Conservation (phyloP, 2,888 invertebrate species). For the Noctua pronuba region DNA sequence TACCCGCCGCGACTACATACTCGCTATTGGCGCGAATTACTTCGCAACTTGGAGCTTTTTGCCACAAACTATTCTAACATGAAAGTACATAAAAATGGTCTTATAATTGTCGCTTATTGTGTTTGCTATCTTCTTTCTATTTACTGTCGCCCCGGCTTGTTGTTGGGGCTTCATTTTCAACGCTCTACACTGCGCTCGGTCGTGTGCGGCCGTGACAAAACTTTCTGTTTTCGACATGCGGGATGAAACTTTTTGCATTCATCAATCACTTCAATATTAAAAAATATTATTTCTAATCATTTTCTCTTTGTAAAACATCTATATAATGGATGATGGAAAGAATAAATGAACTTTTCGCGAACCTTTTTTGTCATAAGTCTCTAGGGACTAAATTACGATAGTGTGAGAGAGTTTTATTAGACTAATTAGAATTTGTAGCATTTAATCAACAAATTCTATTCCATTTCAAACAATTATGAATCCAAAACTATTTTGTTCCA, state of each 20-base stretch:
- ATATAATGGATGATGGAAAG: neutral
- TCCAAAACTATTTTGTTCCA: neutral
- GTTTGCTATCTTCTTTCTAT: conserved; percentile 27
- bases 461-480: neutral
- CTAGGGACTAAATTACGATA: neutral
- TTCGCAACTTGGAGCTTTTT: conserved; percentile 65
- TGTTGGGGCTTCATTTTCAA: neutral
- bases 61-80: conserved; percentile 59
- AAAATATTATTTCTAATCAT: conserved; percentile 2
- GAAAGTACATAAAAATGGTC: conserved; percentile 40
- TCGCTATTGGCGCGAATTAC: conserved; percentile 69
- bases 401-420: neutral
- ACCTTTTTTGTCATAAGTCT: neutral
- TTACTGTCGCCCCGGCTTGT: neutral
- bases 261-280: conserved; percentile 1
- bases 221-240: neutral
- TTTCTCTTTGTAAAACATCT: neutral
- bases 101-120: conserved; percentile 45
- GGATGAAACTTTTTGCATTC: conserved; percentile 17
- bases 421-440: neutral
- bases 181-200: neutral
- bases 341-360: neutral
- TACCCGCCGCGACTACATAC: conserved; percentile 67
- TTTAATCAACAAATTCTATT: neutral
- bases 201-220: neutral